Conservation (phyloP, 2,113 vertebrate species). For the mouse (Mus musculus) region GRCm39 chrX:138155001-138155500, state of each 20-base stretch:
- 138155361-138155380: background rate
- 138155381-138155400: background rate
- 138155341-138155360: background rate
- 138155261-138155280: too few species aligned
- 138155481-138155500: background rate
- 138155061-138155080: background rate
- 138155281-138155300: background rate
- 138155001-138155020: background rate
- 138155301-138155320: background rate
- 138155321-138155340: background rate
- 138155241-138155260: background rate
- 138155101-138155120: background rate
- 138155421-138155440: background rate
- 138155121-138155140: background rate
- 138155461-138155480: background rate
- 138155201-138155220: too few species aligned
- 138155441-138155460: background rate
- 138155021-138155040: background rate
- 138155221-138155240: background rate
- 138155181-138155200: too few species aligned
- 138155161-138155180: too few species aligned
- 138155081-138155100: background rate
- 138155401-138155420: background rate
- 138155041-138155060: background rate
- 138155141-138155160: background rate